Percentiles rank a stretch among this genome's conserved stretches.
phyloP scores from a whole-genome alignment of 2,113 vertebrate species.

The Zapornia atra region DNA sequence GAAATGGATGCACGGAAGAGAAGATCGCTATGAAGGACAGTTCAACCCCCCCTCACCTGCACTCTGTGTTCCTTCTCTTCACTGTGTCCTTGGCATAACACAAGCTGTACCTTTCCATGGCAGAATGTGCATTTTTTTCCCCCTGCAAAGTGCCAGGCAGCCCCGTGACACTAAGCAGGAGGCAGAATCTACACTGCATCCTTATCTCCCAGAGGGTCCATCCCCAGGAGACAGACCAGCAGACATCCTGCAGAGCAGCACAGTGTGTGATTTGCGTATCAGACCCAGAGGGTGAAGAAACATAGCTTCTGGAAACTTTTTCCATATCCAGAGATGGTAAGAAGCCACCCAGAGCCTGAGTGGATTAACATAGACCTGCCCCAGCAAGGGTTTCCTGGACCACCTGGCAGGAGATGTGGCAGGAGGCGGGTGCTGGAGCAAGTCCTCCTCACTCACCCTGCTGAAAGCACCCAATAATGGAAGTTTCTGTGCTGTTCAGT shows the following conservation, averaged over 20 bases:
- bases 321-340: not conserved
- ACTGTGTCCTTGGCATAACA: not conserved
- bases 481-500: not conserved
- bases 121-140: not conserved
- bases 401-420: not conserved
- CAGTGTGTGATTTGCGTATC: not conserved
- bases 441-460: not conserved
- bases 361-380: not conserved
- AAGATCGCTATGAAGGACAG: not conserved
- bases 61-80: not conserved
- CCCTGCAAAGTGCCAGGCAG: not conserved
- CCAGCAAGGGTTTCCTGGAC: not conserved
- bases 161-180: not conserved
- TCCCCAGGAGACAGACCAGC: not conserved
- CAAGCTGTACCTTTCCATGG: conserved; percentile 10
- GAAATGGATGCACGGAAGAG: not conserved
- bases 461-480: not conserved
- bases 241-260: not conserved
- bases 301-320: not conserved
- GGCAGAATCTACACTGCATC: not conserved
- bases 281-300: not conserved
- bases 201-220: not conserved
- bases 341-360: not conserved
- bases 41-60: not conserved
- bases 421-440: not conserved